Evolutionary conservation across 2,113 vertebrate genomes (phyloP).

Genomic region (Balaenoptera acutorostrata): DNA sequence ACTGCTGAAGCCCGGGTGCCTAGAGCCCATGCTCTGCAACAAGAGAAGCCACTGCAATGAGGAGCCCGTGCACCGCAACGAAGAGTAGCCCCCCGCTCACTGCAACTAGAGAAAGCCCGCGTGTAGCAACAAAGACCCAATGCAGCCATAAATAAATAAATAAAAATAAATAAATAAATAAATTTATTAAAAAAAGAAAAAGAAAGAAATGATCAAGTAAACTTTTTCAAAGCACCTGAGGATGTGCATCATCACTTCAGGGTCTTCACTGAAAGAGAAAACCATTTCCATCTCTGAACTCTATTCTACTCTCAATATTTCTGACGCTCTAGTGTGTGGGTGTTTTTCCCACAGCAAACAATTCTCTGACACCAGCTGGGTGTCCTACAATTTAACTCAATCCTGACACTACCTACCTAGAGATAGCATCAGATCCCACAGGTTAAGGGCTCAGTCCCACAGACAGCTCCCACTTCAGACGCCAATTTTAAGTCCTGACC

Average conservation of each 20-base stretch:
- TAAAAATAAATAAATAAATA: no score
- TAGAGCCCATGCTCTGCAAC: no score
- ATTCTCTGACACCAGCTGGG: no score
- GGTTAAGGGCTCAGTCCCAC: not conserved
- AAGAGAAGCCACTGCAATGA: no score
- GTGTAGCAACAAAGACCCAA: no score
- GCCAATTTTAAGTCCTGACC: not conserved
- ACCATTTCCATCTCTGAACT: not conserved
- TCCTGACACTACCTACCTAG: not conserved
- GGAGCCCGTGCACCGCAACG: accelerated
- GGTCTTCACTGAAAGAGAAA: not conserved
- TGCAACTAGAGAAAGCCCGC: no score
- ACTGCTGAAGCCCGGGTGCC: no score
- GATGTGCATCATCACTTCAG: not conserved
- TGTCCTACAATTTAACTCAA: not conserved
- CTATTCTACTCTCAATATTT: not conserved
- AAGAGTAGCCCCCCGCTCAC: no score
- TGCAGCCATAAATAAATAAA: no score
- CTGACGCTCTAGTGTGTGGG: not conserved
- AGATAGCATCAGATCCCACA: no score
- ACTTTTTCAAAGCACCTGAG: not conserved
- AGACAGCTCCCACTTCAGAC: not conserved
- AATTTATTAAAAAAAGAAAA: no score
- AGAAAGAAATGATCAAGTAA: not conserved
- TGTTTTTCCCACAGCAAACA: not conserved